Base-by-base conservation (phyloP, 2,888 invertebrate species). In the Coremacera marginata region DNA sequence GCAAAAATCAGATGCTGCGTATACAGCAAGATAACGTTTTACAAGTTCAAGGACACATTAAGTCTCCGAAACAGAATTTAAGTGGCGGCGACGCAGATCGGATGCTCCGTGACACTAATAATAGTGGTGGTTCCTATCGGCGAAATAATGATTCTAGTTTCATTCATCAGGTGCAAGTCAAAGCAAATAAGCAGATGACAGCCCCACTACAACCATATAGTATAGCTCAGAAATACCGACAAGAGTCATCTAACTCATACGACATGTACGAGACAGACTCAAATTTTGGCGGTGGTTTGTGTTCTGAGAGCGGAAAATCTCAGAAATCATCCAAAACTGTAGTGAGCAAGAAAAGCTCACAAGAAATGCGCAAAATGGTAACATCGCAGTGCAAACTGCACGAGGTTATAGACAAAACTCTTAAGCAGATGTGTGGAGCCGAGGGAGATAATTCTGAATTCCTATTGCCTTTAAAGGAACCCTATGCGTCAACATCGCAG, bases 361-460 rank as follows among this genome's bases (percentile, higher is more conserved):
- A 80, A 1, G 80, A 83, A 5, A 76, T 87, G 34, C 84, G 83
- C 4, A 75, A 75, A 8, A 62, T 81, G 27, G 82, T 87, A 0
- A 78, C 76, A 1, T 84, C 85, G 0, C 84, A 87, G 75, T 82
- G 86, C 11, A 78, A 83, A 8, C 5, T 84, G 22, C 83, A 85
- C 16, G 81, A 83, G 25, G 76, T 70, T 0, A 67, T 85, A 5
- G 80, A 81, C 3, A 75, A 81, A 1, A 81, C 83, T 0, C 67
- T 83, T 0, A 78, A 83, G 27, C 68, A 79, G 55, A 80, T 82
- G 79, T 73, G 80, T 55, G 75, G 71, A 52, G 72, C 74, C 5
- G 79, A 81, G 5, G 27, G 27, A 5, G 77, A 78, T 51, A 52
- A 51, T 5, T 16, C 75, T 1, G 74, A 63, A 0, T 74, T 75